Base-by-base conservation (phyloP, 2,888 invertebrate species). In the Salticus scenicus region DNA sequence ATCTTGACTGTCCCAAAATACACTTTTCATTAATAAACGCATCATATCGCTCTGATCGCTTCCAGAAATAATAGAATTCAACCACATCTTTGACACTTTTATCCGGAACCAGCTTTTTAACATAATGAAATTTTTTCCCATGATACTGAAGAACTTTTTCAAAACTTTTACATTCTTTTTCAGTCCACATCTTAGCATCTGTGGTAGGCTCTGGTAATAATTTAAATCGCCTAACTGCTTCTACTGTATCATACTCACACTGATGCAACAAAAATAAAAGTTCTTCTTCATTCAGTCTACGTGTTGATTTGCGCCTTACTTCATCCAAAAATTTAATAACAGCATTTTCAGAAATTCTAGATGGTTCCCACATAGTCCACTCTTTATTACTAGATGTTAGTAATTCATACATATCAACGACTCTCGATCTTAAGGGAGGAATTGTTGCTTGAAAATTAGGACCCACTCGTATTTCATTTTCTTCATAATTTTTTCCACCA, bases 11-110 rank as follows among this genome's bases (percentile, higher is more conserved):
- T 17, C 31, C 51, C 1, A 31, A 31, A 37, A 24, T 8, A 1
- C 20, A 33, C 2, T 41, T 51, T 1, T 71, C 30, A n/a, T 69
- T 51, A 8, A 81, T n/a, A 33, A 74, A 81, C 7, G 20, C 24
- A 31, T 81, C 81, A 31, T 74, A 69, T 12, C 81, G n/a, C 10
- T 57, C 74, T 10, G 74, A 51, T 74, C 74, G 74, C 30, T 81
- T 81, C 81, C 81, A 81, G 17, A 57, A 17, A n/a, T 81, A 81
- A 30, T 81, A 81, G n/a, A 74, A 74, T 30, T 69, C n/a, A 5
- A 74, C 63, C 5, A 69, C 17, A 31, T 81, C 74, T 30, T 69
- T 1, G 8, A 42, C 27, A n/a, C 30, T 74, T 42, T 30, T 67
- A 0, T 67, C 51, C 0, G 20, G 41, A 24, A 81, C 42, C 8